phyloP scores from a whole-genome alignment of 1,140 invertebrate genomes.

The Yoshiicerus persimilis region DNA sequence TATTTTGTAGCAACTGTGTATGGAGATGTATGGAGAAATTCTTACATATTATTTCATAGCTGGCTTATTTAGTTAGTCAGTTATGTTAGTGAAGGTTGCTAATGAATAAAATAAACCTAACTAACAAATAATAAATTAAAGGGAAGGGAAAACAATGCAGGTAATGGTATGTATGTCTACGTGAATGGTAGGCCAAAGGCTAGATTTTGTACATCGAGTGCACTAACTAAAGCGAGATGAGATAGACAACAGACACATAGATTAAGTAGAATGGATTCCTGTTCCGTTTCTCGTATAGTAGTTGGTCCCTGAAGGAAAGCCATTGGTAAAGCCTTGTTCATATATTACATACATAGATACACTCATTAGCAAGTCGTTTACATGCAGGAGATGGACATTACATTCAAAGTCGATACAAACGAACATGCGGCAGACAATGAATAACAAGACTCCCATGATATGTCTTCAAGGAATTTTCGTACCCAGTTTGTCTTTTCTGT shows the following conservation, averaged over 20 bases:
- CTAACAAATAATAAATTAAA: not conserved
- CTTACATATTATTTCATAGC: not conserved
- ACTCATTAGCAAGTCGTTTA: constrained; percentile 41
- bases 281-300: not conserved
- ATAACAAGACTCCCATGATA: not conserved
- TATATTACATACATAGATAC: constrained; percentile 10
- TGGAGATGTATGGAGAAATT: not conserved
- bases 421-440: not conserved
- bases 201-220: not conserved
- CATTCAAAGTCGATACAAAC: constrained; percentile 13
- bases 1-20: too few relatives aligned
- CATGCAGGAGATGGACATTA: constrained; percentile 35
- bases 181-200: not conserved
- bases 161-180: not conserved
- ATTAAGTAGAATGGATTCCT: not conserved
- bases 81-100: not conserved
- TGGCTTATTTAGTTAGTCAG: too few relatives aligned
- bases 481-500: not conserved
- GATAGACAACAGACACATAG: not conserved
- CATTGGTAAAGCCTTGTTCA: constrained; percentile 15
- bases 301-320: not conserved
- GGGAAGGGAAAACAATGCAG: not conserved
- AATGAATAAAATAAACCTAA: not conserved
- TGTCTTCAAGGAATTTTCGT: not conserved
- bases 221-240: too few relatives aligned